Conservation (phyloP, 2,113 vertebrate species). For the Rhinopomastus cyanomelas region DNA sequence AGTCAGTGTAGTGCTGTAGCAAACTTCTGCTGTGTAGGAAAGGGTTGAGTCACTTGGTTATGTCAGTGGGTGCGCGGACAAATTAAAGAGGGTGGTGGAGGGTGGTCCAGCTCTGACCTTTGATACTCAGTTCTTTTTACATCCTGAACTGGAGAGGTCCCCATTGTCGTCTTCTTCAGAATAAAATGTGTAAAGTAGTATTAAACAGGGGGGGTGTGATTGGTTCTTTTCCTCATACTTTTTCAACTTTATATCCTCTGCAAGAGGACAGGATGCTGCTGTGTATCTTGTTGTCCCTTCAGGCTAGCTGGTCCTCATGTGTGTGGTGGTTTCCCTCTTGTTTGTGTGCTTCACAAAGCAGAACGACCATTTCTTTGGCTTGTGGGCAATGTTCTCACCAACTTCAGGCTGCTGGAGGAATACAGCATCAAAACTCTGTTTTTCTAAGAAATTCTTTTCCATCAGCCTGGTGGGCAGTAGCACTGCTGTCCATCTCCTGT, state of each 20-base stretch:
- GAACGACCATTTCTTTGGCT: neutral
- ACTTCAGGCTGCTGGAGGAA: neutral
- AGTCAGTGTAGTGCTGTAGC: neutral
- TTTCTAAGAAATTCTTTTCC: neutral
- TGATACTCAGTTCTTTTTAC: neutral
- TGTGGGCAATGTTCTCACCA: neutral
- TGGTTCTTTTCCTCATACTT: neutral
- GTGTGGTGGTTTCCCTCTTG: neutral
- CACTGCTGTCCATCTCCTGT: neutral
- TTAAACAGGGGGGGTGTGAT: neutral
- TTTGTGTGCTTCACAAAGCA: neutral
- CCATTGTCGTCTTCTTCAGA: neutral
- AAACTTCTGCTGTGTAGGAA: neutral
- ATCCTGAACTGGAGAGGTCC: neutral
- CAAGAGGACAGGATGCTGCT: neutral
- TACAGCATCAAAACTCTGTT: accelerated
- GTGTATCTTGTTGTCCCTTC: neutral
- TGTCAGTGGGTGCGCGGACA: neutral
- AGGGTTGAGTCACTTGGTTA: neutral
- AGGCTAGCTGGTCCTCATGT: neutral
- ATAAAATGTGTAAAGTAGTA: neutral
- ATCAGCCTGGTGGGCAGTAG: neutral
- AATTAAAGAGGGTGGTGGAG: neutral
- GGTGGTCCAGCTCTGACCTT: neutral
- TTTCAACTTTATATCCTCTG: neutral